Percentiles rank a stretch among this genome's conserved stretches.
Evolutionary conservation across 2,888 invertebrate genomes (phyloP).

Genomic region (Oithona nana): DNA sequence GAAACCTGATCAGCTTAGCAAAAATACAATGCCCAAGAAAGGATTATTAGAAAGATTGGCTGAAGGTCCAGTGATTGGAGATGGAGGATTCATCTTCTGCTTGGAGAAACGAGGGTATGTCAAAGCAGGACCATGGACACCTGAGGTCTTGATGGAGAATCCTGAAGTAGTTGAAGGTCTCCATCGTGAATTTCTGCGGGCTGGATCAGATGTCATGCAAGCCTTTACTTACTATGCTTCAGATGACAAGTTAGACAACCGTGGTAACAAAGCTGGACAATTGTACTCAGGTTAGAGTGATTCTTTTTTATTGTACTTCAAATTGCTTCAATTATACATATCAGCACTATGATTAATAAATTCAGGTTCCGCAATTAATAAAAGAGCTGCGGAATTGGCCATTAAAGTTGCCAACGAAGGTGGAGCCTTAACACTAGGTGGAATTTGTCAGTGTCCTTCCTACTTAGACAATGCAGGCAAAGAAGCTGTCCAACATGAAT

Average conservation of each 20-base stretch:
- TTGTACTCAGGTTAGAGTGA: slow-evolving; percentile 22
- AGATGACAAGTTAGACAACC: slow-evolving; percentile 29
- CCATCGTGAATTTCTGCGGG: slow-evolving; percentile 29
- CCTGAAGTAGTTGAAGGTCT: slow-evolving; percentile 26
- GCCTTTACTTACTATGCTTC: slow-evolving; percentile 31
- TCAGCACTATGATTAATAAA: too few relatives aligned
- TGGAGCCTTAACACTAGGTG: slow-evolving; percentile 26
- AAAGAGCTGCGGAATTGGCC: slow-evolving; percentile 22
- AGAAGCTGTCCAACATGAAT: slow-evolving; percentile 24
- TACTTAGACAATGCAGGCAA: slow-evolving; percentile 26
- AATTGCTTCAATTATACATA: too few relatives aligned
- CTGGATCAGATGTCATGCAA: slow-evolving; percentile 30
- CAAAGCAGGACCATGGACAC: slow-evolving; percentile 33
- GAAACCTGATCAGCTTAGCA: too few relatives aligned
- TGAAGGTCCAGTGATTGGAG: slow-evolving; percentile 27
- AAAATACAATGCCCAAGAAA: too few relatives aligned
- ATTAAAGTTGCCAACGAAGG: slow-evolving; percentile 27
- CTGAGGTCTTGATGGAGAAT: slow-evolving; percentile 28
- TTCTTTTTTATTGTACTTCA: too few relatives aligned
- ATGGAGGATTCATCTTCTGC: slow-evolving; percentile 31
- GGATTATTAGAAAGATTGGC: slow-evolving; percentile 25
- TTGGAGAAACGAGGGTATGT: slow-evolving; percentile 31
- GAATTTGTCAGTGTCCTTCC: slow-evolving; percentile 27
- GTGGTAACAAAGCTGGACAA: slow-evolving; percentile 25
- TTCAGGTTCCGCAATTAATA: slow-evolving; percentile 17